Conservation (phyloP, 2,888 invertebrate species). For the Polyommatus icarus region DNA sequence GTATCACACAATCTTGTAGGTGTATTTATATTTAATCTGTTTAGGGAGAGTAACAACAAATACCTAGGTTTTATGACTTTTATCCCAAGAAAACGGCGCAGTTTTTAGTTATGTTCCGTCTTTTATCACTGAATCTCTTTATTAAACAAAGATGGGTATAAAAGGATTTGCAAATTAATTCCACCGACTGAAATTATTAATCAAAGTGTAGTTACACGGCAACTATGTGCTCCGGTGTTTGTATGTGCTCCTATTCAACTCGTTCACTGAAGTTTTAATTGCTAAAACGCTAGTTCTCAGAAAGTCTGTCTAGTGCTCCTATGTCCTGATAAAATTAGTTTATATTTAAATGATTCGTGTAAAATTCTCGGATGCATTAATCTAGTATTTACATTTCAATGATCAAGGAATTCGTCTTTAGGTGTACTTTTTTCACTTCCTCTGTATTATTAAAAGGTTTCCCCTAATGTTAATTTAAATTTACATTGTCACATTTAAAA, state of each 20-base stretch:
- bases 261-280: conserved; percentile 16
- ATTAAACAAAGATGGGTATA: neutral
- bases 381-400: conserved; percentile 8
- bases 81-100: neutral
- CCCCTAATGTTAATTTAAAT: neutral
- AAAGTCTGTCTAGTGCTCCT: conserved; percentile 2
- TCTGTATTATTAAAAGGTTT: neutral
- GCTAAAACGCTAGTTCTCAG: neutral
- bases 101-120: neutral
- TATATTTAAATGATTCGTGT: neutral
- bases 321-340: neutral
- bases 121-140: neutral
- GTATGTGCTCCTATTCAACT: conserved; percentile 5
- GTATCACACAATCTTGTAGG: no score
- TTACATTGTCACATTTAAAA: neutral
- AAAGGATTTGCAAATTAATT: neutral
- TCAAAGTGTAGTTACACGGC: neutral
- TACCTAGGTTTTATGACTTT: neutral
- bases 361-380: neutral
- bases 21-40: neutral
- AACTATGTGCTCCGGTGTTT: neutral
- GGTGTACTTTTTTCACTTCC: neutral
- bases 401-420: neutral
- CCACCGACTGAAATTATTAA: neutral
- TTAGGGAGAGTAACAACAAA: neutral